Evolutionary conservation across 2,888 invertebrate species (phyloP), one percentile per base, ranked within the genome.

Genomic region (Xestia c-nigrum): DNA sequence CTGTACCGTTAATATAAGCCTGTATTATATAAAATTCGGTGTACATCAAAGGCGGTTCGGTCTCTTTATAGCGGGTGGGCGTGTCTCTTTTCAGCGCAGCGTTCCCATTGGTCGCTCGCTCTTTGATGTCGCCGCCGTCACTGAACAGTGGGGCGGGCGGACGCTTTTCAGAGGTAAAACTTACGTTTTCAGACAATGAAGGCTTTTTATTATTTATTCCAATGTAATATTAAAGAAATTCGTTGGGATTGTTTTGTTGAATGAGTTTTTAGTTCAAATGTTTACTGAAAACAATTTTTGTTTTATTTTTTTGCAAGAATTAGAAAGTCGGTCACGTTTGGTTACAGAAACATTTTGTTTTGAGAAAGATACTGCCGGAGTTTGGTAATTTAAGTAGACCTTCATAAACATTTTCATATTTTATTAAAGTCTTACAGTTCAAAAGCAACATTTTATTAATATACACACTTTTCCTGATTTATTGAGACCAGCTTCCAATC

Each of bases 51-150:
- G 91, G 90, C 88, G 92, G 92, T 90, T 91, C 85, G 78, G 79
- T 95, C 94, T 91, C 96, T 96, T 88, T 92, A 94, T 83, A 96
- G 96, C 94, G 96, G 94, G 93, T 96, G 93, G 96, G 96, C 96
- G 96, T 96, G 94, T 89, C 94, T 87, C 96, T 96, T 93, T 95
- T 94, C 94, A 96, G 96, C 91, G 95, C 82, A 81, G 92, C 85
- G 81, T 89, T 87, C 84, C 88, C 78, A 96, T 96, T 95, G 95
- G 96, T 75, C 89, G 92, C 55, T 69, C 84, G 47, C 77, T 89
- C 87, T 94, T 93, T 93, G 89, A 93, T 89, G 83, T 91, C 87
- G 87, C 91, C 92, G 91, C 87, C 89, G 91, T 89, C 92, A 94
- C 96, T 96, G 88, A 89, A 92, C 79, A 96, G 95, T 88, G 94